Percentiles rank a stretch among this genome's conserved stretches.
Conservation (phyloP, 53 echinoderm and acorn worm species). For the Apostichopus leukothele region DNA sequence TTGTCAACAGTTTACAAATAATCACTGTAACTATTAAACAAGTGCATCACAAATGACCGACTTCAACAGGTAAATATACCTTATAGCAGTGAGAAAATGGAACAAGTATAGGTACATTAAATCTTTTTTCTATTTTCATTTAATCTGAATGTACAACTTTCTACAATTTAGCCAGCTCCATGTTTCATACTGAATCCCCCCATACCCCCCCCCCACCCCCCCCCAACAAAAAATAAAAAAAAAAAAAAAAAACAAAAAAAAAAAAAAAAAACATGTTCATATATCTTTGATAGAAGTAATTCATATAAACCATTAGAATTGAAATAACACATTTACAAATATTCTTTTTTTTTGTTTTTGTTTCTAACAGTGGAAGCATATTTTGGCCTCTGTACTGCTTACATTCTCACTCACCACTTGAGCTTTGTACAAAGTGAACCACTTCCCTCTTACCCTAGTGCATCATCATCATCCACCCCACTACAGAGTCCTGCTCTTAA, state of each 20-base stretch:
- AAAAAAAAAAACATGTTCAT: neutral
- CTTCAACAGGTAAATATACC: neutral
- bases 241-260: neutral
- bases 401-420: neutral
- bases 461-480: neutral
- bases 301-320: neutral
- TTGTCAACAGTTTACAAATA: no score
- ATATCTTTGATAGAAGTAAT: neutral
- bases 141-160: conserved; percentile 26
- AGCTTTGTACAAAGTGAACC: no score
- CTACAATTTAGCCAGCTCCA: neutral
- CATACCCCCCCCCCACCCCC: neutral
- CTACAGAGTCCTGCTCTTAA: neutral
- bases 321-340: neutral
- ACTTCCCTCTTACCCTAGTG: no score
- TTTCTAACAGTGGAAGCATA: neutral
- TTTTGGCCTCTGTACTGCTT: neutral
- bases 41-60: neutral
- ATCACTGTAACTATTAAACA: neutral
- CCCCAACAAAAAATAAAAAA: neutral
- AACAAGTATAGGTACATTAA: neutral
- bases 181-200: no score
- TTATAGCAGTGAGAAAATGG: neutral
- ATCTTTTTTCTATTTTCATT: conserved; percentile 8
- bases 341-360: neutral